A percentile compares a stretch with the other conserved stretches of the same genome.
These are phyloP conservation scores for Chloroceryle aenea DNA, from an alignment of 2,113 vertebrate genomes.

Conservation along the genomic window DNA sequence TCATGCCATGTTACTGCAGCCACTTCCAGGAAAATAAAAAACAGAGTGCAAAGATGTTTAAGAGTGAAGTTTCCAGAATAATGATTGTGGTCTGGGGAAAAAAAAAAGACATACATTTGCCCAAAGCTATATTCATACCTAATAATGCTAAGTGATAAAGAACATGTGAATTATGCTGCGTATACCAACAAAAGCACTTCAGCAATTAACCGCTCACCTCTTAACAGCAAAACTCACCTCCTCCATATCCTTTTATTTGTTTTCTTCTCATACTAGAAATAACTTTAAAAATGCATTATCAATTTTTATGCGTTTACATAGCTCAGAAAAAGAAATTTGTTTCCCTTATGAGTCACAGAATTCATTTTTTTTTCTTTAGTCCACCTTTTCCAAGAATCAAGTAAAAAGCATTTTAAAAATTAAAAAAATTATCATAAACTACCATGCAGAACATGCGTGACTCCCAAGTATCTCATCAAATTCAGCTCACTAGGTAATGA, in stretches of 20 bases:
- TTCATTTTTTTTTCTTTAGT: background rate
- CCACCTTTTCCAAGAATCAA: background rate
- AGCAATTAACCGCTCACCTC: conserved; percentile 3
- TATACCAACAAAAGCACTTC: background rate
- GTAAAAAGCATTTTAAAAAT: conserved; percentile 7
- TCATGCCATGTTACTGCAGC: background rate
- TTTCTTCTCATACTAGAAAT: background rate
- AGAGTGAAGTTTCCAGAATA: background rate
- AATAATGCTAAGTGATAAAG: background rate
- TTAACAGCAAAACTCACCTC: background rate
- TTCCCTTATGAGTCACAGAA: background rate
- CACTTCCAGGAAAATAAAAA: background rate
- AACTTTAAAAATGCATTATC: background rate
- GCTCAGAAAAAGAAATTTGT: background rate
- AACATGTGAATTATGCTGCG: background rate
- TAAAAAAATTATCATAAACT: background rate
- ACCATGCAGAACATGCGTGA: background rate
- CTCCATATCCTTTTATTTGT: background rate
- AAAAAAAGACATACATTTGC: background rate
- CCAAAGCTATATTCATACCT: background rate
- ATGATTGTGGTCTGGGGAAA: background rate
- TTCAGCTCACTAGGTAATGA: background rate
- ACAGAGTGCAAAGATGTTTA: background rate
- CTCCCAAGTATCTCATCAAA: background rate
- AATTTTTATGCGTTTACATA: background rate